Evolutionary conservation across 2,113 vertebrate genomes (phyloP).

Genomic region (Tamias sibiricus): DNA sequence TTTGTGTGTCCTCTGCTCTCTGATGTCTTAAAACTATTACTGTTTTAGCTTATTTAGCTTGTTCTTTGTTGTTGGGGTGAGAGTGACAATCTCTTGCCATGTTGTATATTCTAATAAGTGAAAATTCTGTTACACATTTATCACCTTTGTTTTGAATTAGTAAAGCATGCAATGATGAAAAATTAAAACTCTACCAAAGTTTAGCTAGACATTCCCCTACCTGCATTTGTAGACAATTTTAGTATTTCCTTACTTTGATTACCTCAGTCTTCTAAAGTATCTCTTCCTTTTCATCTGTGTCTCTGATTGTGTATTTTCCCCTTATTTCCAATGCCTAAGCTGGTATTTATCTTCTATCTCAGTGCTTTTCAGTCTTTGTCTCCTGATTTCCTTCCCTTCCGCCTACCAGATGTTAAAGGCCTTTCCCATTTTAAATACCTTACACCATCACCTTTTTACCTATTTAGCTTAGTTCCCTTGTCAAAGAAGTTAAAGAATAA

Average conservation of each 20-base stretch:
- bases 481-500: slow-evolving; percentile 37
- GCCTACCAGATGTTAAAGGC: not conserved
- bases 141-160: slow-evolving; percentile 27
- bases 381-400: not conserved
- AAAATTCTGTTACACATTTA: slow-evolving; percentile 6
- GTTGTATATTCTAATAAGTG: not conserved
- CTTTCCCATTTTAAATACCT: not conserved
- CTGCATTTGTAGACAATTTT: not conserved
- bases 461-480: not conserved
- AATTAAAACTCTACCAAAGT: slow-evolving; percentile 14
- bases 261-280: not conserved
- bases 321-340: not conserved
- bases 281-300: slow-evolving; percentile 18
- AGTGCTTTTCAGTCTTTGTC: not conserved
- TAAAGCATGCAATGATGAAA: slow-evolving; percentile 28
- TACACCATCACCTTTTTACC: not conserved
- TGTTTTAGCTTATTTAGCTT: not conserved
- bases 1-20: not conserved
- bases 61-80: slow-evolving; percentile 2
- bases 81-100: not conserved
- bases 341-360: not conserved
- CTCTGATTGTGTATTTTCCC: not conserved
- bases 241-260: not conserved
- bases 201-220: not conserved
- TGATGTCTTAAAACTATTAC: not conserved